phyloP scores from a whole-genome alignment of 1,140 invertebrate genomes.

The Asobara japonica region DNA sequence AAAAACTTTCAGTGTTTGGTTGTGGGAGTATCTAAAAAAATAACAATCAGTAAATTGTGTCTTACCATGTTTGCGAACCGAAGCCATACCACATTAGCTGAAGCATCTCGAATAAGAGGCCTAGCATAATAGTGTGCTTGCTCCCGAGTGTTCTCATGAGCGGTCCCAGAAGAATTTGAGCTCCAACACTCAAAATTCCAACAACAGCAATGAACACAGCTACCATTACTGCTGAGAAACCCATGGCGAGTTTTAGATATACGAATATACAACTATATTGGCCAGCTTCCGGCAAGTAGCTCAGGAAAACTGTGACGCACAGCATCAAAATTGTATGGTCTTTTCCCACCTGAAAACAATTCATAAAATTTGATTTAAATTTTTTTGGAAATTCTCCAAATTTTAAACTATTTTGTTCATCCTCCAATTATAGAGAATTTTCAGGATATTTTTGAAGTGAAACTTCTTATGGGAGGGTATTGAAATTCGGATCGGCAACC shows the following conservation, averaged over 20 bases:
- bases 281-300: conserved; percentile 97
- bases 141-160: conserved; percentile 92
- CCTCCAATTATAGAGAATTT: too few species aligned
- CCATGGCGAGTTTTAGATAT: conserved; percentile 97
- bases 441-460: too few species aligned
- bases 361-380: too few species aligned
- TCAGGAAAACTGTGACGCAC: conserved; percentile 96
- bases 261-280: conserved; percentile 99
- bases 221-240: conserved; percentile 93
- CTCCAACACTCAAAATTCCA: conserved; percentile 94
- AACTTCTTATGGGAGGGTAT: too few species aligned
- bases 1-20: too few species aligned
- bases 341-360: conserved; percentile 91
- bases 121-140: conserved; percentile 97
- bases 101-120: conserved; percentile 95
- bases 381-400: too few species aligned
- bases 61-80: conserved; percentile 82
- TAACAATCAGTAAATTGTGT: conserved; percentile 2
- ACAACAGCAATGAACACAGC: conserved; percentile 98
- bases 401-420: too few species aligned
- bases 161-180: conserved; percentile 90
- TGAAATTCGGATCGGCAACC: too few species aligned
- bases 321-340: conserved; percentile 97
- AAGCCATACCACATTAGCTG: conserved; percentile 98
- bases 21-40: background rate